Evolutionary conservation across 2,888 invertebrate genomes (phyloP).

Genomic region (Trissolcus brochymenae): DNA sequence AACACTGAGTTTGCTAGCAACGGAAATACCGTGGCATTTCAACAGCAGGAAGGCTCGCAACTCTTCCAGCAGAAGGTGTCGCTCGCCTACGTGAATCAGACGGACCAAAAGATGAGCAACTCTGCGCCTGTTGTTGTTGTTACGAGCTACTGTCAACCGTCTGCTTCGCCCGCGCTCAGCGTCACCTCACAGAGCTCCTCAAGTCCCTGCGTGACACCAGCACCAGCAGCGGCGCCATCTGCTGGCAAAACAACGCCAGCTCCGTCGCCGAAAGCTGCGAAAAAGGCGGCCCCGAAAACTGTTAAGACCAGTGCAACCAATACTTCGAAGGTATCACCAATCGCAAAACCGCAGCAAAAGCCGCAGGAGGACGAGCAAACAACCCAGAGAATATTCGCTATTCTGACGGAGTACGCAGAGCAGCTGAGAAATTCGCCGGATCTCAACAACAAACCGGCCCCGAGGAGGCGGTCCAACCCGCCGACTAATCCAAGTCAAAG

Average conservation of each 20-base stretch:
- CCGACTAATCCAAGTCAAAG: conserved; percentile 84
- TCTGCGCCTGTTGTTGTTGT: conserved; percentile 79
- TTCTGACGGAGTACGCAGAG: conserved; percentile 87
- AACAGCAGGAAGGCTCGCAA: conserved; percentile 60
- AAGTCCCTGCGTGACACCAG: conserved; percentile 79
- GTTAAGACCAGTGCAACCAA: conserved; percentile 80
- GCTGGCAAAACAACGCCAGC: conserved; percentile 78
- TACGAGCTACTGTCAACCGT: conserved; percentile 78
- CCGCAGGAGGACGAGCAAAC: conserved; percentile 89
- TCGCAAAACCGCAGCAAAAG: conserved; percentile 84
- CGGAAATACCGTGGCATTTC: conserved; percentile 65
- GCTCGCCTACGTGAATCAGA: conserved; percentile 78
- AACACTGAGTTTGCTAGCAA: conserved; percentile 67
- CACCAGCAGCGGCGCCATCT: conserved; percentile 75
- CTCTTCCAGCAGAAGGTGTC: conserved; percentile 77
- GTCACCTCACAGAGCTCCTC: conserved; percentile 80
- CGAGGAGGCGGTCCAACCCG: conserved; percentile 84
- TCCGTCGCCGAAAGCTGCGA: conserved; percentile 71
- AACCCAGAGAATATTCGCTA: conserved; percentile 87
- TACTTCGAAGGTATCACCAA: conserved; percentile 81
- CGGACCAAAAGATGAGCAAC: conserved; percentile 75
- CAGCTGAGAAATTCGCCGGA: conserved; percentile 88
- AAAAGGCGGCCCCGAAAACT: conserved; percentile 78
- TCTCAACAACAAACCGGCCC: conserved; percentile 87
- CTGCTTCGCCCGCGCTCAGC: conserved; percentile 79